These are phyloP conservation scores for Drosophila atripex DNA, from an alignment of 2,888 invertebrate genomes.

Conservation along the genomic window DNA sequence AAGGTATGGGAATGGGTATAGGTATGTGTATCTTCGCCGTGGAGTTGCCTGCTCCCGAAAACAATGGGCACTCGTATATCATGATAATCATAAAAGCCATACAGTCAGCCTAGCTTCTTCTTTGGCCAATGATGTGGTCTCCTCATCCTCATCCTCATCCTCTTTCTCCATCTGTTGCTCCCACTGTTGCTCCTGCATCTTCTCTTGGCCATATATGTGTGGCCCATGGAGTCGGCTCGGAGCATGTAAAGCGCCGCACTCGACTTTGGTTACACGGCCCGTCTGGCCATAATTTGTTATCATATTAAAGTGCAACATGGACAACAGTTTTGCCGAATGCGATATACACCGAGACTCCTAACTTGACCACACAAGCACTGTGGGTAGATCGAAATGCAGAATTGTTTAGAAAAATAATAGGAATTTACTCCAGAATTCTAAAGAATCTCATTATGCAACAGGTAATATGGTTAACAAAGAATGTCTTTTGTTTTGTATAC, in stretches of 20 bases:
- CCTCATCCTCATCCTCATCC: not conserved
- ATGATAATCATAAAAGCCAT: constrained; percentile 78
- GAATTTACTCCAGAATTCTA: constrained; percentile 22
- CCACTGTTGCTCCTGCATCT: not conserved
- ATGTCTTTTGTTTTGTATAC: constrained; percentile 15
- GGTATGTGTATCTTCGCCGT: constrained; percentile 25
- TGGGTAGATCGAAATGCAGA: constrained; percentile 15
- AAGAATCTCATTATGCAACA: constrained; percentile 18
- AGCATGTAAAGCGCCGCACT: constrained; percentile 66
- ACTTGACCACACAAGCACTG: constrained; percentile 43
- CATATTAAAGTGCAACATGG: constrained; percentile 76
- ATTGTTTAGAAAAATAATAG: constrained; percentile 19
- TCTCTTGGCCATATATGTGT: constrained; percentile 66
- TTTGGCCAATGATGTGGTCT: constrained; percentile 18
- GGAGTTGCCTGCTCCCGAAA: constrained; percentile 65
- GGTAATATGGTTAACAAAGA: constrained; percentile 17
- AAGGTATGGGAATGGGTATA: constrained; percentile 5
- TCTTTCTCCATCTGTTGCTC: constrained; percentile 21
- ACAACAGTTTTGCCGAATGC: constrained; percentile 42
- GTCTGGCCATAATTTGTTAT: constrained; percentile 80
- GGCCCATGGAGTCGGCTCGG: constrained; percentile 31
- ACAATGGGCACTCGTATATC: constrained; percentile 80
- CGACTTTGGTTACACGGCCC: constrained; percentile 50
- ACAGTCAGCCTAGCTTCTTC: constrained; percentile 25
- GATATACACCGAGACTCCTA: constrained; percentile 47